A percentile compares a stretch with the other conserved stretches of the same genome.
These are phyloP conservation scores for Pterois miles DNA, from an alignment of 2,797 vertebrate genomes.

Conservation along the genomic window DNA sequence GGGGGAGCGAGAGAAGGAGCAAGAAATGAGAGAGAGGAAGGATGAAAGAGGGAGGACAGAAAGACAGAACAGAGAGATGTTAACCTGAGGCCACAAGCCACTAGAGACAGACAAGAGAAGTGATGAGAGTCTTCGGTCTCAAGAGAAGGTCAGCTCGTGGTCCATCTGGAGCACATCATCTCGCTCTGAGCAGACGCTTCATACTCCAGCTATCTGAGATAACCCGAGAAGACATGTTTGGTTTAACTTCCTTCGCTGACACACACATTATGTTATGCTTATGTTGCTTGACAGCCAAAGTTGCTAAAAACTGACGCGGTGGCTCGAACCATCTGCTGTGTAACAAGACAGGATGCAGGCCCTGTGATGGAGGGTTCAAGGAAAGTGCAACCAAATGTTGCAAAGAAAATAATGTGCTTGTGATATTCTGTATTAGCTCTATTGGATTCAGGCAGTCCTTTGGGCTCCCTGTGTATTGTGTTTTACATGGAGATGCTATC, in stretches of 20 bases:
- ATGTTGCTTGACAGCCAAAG: constrained; percentile 25
- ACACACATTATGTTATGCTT: constrained; percentile 31
- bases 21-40: not conserved
- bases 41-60: constrained; percentile 16
- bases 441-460: constrained; percentile 5
- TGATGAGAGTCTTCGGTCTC: constrained; percentile 29
- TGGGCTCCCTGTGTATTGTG: constrained; percentile 15
- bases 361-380: constrained; percentile 51
- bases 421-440: constrained; percentile 37
- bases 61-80: constrained; percentile 13
- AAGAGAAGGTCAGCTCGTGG: constrained; percentile 27
- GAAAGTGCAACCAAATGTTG: constrained; percentile 52
- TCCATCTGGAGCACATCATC: constrained; percentile 61
- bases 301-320: constrained; percentile 25
- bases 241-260: constrained; percentile 40
- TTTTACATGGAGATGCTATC: constrained; percentile 39
- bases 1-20: not conserved
- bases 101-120: constrained; percentile 38
- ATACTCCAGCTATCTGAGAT: constrained; percentile 28
- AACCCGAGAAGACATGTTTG: constrained; percentile 45
- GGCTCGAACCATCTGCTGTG: constrained; percentile 29
- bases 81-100: constrained; percentile 24
- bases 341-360: constrained; percentile 41
- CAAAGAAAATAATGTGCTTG: constrained; percentile 21
- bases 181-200: constrained; percentile 13